Percentiles rank a stretch among this genome's conserved stretches.
These are phyloP conservation scores for Sicus ferrugineus DNA, from an alignment of 2,888 invertebrate genomes.

Conservation along the genomic window DNA sequence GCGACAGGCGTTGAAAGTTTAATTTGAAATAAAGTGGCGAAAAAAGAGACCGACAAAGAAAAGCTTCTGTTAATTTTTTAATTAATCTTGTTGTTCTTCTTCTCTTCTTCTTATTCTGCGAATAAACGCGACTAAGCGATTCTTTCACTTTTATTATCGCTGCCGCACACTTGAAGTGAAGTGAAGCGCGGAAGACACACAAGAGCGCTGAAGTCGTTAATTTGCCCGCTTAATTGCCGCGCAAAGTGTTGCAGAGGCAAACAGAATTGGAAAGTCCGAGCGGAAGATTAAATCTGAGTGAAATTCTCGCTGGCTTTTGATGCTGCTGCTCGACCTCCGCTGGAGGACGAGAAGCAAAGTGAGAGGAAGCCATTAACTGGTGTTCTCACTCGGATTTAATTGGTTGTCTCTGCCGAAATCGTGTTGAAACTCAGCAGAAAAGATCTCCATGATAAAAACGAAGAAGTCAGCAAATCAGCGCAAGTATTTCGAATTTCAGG, in stretches of 20 bases:
- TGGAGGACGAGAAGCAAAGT: neutral
- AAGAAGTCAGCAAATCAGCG: no score
- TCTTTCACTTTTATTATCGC: constrained; percentile 11
- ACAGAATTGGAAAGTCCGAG: neutral
- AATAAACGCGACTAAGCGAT: constrained; percentile 3
- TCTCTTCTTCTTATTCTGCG: no score
- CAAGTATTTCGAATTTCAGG: no score
- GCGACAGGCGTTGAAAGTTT: no score
- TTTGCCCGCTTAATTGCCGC: constrained; percentile 5
- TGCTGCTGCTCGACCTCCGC: neutral
- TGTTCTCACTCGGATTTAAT: neutral
- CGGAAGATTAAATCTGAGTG: neutral
- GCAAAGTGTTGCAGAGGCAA: neutral
- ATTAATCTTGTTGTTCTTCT: no score
- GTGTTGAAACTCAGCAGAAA: no score
- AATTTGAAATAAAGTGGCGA: no score
- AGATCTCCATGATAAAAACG: no score
- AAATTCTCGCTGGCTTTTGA: no score
- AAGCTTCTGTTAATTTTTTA: no score
- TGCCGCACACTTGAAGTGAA: neutral
- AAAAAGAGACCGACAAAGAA: no score
- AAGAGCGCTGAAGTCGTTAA: neutral
- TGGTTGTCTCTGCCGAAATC: neutral
- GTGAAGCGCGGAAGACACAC: neutral
- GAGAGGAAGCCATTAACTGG: neutral